Evolutionary conservation across 2,113 vertebrate species (phyloP), one percentile per base, ranked within the genome.

Genomic region (Hemicordylus capensis): DNA sequence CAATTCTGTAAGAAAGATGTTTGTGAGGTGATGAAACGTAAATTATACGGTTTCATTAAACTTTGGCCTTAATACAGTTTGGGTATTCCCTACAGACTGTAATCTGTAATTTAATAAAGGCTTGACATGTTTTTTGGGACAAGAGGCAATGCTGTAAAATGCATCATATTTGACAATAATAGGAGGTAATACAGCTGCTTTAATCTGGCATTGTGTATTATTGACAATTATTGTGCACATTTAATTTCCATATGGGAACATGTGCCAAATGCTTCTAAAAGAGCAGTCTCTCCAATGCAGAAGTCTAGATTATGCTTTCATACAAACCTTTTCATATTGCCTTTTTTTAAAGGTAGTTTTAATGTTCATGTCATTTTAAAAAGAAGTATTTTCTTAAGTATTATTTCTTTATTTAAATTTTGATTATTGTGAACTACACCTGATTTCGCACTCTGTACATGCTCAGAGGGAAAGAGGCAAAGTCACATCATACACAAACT

Each of bases 41-140:
- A 91, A 91, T 81, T 46, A 5, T 42, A 48, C 26, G 54, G 51
- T 83, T 92, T 92, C 59, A 28, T 39, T 83, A 75, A 85, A 87
- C 58, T 69, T 93, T 85, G 67, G 88, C 61, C 76, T 84, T 89
- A 87, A 64, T 93, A 94, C 89, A 89, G n/a, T 73, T 85, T 78
- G 2, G 10, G 84, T 51, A 88, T 81, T 90, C 84, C 78, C 15
- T 5, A 15, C 59, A 19, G 81, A 88, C 12, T 51, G 6, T 15
- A 88, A 51, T 85, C 26, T 83, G 51, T n/a, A 80, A 78, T 90
- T 90, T 90, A 89, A 81, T 85, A 81, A 92, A 87, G 48, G 1
- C 4, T 54, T 83, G 20, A 3, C 56, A 46, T 15, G 39, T 34
- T 89, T 90, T 46, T 70, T 77, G 59, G 44, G 48, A 61, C 34